Percentiles rank a stretch among this genome's conserved stretches.
Conservation (phyloP, 2,888 invertebrate species). For the Oscheius sp. region DNA sequence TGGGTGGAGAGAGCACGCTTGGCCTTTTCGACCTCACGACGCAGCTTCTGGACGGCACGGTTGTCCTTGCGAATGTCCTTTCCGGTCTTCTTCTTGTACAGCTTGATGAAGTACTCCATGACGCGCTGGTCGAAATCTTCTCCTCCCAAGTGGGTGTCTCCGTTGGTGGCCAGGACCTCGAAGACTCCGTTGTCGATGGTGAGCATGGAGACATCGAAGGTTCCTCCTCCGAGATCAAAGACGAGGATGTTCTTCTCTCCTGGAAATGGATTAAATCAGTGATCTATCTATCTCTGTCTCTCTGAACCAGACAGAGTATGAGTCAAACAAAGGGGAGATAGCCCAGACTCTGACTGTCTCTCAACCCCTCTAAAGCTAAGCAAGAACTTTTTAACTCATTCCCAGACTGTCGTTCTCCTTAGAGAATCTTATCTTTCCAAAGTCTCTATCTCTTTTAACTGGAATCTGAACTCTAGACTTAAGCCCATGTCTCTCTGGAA, state of each 20-base stretch:
- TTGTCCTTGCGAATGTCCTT: conserved; percentile 75
- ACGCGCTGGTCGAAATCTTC: conserved; percentile 83
- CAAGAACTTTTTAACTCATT: neutral
- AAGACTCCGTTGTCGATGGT: conserved; percentile 99
- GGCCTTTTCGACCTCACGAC: conserved; percentile 75
- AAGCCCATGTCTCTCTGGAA: too few relatives aligned
- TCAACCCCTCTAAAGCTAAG: neutral
- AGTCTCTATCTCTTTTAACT: too few relatives aligned
- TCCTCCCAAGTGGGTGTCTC: conserved; percentile 79
- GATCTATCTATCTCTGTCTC: neutral
- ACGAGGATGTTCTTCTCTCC: conserved; percentile 92
- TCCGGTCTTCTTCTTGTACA: conserved; percentile 77
- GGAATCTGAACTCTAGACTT: too few relatives aligned
- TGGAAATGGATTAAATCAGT: conserved; percentile 37
- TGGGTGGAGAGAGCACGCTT: conserved; percentile 87
- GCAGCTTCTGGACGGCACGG: conserved; percentile 74
- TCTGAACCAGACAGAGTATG: neutral
- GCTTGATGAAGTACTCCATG: conserved; percentile 92
- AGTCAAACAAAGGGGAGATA: too few relatives aligned
- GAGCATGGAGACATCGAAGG: conserved; percentile 97
- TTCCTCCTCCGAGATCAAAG: conserved; percentile 98
- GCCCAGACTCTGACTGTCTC: neutral
- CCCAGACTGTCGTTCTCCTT: neutral
- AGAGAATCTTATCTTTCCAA: neutral
- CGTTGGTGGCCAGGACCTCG: conserved; percentile 78